Evolutionary conservation across 2,113 vertebrate genomes (phyloP), one percentile per base, ranked within the genome.

Genomic region (Archocentrus centrarchus): DNA sequence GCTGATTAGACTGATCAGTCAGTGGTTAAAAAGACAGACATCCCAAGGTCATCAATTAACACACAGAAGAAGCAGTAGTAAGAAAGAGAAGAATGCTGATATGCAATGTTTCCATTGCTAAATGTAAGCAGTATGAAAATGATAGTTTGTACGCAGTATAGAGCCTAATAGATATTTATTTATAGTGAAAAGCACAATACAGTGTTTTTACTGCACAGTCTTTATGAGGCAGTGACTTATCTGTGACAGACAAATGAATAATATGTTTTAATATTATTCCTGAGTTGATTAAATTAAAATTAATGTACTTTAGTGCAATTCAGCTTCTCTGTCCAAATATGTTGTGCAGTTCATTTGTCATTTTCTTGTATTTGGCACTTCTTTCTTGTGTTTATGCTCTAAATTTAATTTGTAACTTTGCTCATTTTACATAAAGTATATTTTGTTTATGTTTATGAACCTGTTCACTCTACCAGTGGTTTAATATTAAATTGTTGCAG

Each of bases 1-100:
- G 90, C 87, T 84, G 83, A 94, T 94, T 93, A 91, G 37, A 53
- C 88, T 92, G 92, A 95, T 94, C 93, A 95, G 88, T 92, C 91
- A 91, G 89, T 86, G 87, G 91, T 85, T 87, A 81, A 88, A 86
- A 81, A 87, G 92, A 93, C 88, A 88, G 87, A 90, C 88, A 92
- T 22, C 17, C 78, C 89, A 90, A 92, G 93, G 92, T 92, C 92
- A 93, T 93, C 88, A 93, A 92, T 92, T 92, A 91, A 60, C 83
- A 83, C 30, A 24, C 18, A 78, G 81, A 61, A 15, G 37, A 37
- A 66, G 58, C 0, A 18, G 20, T 55, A 55, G 24, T 6, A 63
- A 30, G 27, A 70, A 44, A 73, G 59, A 57, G 32, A 77, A 57
- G 70, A 57, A 47, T 41, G 37, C 50, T 66, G 32, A 73, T 73